phyloP scores from a whole-genome alignment of 2,888 invertebrate genomes.

The Nomada ferruginata region DNA sequence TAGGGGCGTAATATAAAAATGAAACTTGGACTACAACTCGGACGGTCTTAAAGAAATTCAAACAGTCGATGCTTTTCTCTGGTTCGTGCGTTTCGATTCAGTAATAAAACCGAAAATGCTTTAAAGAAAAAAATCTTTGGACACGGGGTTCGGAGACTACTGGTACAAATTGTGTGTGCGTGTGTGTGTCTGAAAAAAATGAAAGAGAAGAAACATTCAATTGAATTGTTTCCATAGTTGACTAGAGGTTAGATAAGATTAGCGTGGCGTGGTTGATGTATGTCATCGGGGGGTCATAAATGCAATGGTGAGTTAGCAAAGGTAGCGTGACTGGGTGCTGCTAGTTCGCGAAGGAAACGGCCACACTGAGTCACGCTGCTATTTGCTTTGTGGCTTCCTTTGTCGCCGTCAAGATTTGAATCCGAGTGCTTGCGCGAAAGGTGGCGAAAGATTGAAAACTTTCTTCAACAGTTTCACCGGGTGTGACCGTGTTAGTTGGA shows the following conservation, averaged over 20 bases:
- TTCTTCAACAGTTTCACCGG: not conserved
- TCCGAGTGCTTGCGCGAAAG: not conserved
- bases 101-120: too few relatives aligned
- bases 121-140: not conserved
- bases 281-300: constrained; percentile 31
- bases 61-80: not conserved
- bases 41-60: not conserved
- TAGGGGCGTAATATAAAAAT: constrained; percentile 13
- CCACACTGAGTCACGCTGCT: constrained; percentile 20
- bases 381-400: constrained; percentile 8
- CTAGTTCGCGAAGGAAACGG: constrained; percentile 13
- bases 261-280: not conserved
- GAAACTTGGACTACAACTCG: not conserved
- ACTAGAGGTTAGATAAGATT: constrained; percentile 1
- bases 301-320: constrained; percentile 5
- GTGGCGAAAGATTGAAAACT: not conserved
- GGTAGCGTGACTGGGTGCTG: constrained; percentile 34
- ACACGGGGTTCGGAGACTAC: not conserved
- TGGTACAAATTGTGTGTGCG: not conserved
- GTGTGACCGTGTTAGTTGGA: too few relatives aligned
- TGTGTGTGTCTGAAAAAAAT: too few relatives aligned
- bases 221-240: constrained; percentile 22
- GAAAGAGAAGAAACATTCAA: not conserved
- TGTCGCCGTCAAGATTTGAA: constrained; percentile 24
- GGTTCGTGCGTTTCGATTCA: too few relatives aligned